These are phyloP conservation scores for Megalops cyprinoides DNA, from an alignment of 2,797 vertebrate species.

Conservation along the genomic window DNA sequence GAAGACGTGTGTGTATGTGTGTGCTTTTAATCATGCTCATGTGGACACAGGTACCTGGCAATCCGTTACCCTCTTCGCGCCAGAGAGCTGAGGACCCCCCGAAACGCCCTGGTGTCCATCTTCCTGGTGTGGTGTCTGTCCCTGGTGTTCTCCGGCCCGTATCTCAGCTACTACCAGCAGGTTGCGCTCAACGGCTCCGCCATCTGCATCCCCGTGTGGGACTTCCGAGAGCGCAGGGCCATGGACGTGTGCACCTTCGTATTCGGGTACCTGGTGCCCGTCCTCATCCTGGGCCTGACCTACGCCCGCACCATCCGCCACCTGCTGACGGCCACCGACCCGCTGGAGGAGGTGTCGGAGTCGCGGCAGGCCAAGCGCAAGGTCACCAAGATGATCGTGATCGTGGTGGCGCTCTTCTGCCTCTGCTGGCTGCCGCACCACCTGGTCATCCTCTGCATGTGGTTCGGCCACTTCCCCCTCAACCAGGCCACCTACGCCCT, in stretches of 20 bases:
- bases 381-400: conserved; percentile 91
- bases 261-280: conserved; percentile 83
- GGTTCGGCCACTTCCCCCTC: conserved; percentile 87
- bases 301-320: conserved; percentile 89
- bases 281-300: conserved; percentile 84
- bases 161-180: conserved; percentile 85
- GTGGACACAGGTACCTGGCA: conserved; percentile 84
- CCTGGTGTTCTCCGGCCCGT: conserved; percentile 83
- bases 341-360: conserved; percentile 83
- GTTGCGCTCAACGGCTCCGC: conserved; percentile 80
- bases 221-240: conserved; percentile 80
- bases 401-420: conserved; percentile 87
- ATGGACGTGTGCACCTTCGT: conserved; percentile 87
- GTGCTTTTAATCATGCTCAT: too few species aligned
- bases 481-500: conserved; percentile 87
- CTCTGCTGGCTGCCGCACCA: conserved; percentile 90
- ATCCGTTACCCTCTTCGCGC: conserved; percentile 85
- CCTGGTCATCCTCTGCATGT: conserved; percentile 82
- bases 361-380: conserved; percentile 87
- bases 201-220: conserved; percentile 88
- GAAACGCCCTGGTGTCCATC: conserved; percentile 80
- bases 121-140: conserved; percentile 87
- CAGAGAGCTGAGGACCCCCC: conserved; percentile 81
- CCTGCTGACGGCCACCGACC: conserved; percentile 86
- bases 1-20: too few species aligned